Conservation (phyloP, 1,140 invertebrate species). For the Cheumatopsyche charites region DNA sequence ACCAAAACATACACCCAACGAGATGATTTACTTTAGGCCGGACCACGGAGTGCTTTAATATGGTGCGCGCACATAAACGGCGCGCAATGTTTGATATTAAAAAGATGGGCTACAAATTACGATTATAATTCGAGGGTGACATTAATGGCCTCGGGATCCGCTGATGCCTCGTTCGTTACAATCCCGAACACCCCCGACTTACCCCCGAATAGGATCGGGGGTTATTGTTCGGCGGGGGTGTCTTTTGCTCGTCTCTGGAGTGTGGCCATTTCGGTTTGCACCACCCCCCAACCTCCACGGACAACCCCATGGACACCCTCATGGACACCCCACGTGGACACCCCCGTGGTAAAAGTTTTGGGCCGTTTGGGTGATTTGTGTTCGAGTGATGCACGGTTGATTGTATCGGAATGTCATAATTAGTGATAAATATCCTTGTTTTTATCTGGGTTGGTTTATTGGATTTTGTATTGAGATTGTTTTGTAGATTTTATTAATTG, state of each 20-base stretch:
- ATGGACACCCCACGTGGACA: not conserved
- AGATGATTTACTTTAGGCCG: slow-evolving; percentile 39
- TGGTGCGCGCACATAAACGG: slow-evolving; percentile 44
- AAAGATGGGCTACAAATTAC: slow-evolving; percentile 49
- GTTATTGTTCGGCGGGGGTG: not conserved
- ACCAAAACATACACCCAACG: not conserved
- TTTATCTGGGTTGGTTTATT: no score
- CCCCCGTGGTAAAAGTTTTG: no score
- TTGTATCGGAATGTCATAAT: no score
- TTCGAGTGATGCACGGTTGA: no score
- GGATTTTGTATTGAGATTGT: no score
- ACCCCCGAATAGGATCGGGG: slow-evolving; percentile 23
- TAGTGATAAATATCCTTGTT: no score
- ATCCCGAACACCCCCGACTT: no score
- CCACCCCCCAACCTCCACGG: not conserved
- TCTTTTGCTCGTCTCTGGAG: not conserved
- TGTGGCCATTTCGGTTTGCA: slow-evolving; percentile 21
- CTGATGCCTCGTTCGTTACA: slow-evolving; percentile 44
- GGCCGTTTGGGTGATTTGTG: no score
- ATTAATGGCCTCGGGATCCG: slow-evolving; percentile 47
- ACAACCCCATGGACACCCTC: not conserved
- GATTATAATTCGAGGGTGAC: slow-evolving; percentile 49
- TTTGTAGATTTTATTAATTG: no score
- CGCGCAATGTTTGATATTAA: slow-evolving; percentile 49
- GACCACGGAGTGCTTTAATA: slow-evolving; percentile 31